Evolutionary conservation across 2,113 vertebrate species (phyloP).

Genomic region (Oncorhynchus nerka): DNA sequence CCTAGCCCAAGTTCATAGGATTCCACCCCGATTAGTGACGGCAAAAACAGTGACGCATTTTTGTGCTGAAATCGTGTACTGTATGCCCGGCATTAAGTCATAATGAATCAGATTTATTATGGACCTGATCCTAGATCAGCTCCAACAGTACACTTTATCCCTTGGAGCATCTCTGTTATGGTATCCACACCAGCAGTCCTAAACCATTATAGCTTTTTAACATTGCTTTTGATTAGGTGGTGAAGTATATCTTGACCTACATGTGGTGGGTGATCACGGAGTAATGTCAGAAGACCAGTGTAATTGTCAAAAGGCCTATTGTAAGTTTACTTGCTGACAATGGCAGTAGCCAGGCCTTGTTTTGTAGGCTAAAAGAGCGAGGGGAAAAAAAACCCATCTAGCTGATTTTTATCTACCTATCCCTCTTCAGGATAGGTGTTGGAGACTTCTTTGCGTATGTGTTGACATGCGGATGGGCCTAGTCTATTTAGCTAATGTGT

Average conservation of each 20-base stretch:
- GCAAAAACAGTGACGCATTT: no score
- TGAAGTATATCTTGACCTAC: background rate
- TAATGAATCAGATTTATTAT: no score
- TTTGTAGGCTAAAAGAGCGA: no score
- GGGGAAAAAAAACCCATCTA: background rate
- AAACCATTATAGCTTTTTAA: background rate
- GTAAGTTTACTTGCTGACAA: background rate
- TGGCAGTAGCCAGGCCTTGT: no score
- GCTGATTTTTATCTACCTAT: background rate
- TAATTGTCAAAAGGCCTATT: background rate
- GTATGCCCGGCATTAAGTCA: no score
- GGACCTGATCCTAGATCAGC: background rate
- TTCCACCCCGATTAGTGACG: no score
- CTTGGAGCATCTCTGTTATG: background rate
- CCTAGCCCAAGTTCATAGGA: no score
- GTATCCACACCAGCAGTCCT: background rate
- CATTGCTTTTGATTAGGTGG: background rate
- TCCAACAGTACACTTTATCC: background rate
- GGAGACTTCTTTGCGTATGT: slow-evolving; percentile 7
- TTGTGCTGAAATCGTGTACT: no score
- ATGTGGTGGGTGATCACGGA: background rate
- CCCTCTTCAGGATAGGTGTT: background rate
- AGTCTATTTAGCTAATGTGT: slow-evolving; percentile 35
- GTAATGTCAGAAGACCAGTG: background rate
- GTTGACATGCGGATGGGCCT: slow-evolving; percentile 26